A percentile compares a stretch with the other conserved stretches of the same genome.
These are phyloP conservation scores for Chrysotoxum bicinctum DNA, from an alignment of 2,888 invertebrate genomes.

Conservation along the genomic window DNA sequence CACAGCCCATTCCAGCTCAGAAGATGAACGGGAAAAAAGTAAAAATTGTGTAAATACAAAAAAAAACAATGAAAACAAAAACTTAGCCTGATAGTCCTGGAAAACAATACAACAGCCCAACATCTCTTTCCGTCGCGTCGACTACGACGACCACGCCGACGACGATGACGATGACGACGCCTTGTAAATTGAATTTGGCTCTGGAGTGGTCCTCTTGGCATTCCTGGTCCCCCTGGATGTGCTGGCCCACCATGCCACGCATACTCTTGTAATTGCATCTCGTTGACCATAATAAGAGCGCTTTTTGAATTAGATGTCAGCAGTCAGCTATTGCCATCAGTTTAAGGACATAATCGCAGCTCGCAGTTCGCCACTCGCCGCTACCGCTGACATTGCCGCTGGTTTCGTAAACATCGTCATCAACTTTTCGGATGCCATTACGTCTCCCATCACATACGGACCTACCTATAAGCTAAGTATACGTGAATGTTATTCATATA, in stretches of 20 bases:
- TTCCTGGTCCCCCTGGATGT: conserved; percentile 14
- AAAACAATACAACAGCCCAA: conserved; percentile 56
- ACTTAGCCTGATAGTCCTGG: conserved; percentile 37
- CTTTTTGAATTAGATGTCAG: conserved; percentile 40
- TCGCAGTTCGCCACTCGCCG: neutral
- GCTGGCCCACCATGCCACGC: neutral
- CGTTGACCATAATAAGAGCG: conserved; percentile 46
- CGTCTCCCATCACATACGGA: conserved; percentile 25
- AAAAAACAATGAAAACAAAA: conserved; percentile 26
- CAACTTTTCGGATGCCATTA: conserved; percentile 53
- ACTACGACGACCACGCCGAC: neutral
- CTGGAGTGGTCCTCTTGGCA: conserved; percentile 48
- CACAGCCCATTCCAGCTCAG: neutral
- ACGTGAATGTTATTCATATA: neutral
- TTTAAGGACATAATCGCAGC: conserved; percentile 58
- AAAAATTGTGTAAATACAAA: conserved; percentile 18
- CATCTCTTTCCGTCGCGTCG: conserved; percentile 28
- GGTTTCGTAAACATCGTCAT: conserved; percentile 62
- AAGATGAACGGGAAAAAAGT: conserved; percentile 42
- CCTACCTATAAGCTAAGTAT: neutral
- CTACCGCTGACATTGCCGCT: neutral
- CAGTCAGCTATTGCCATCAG: conserved; percentile 13
- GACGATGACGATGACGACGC: neutral
- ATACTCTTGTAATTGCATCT: conserved; percentile 47
- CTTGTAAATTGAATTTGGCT: conserved; percentile 56